These are phyloP conservation scores for Cichlasoma orientale DNA, from an alignment of 2,797 vertebrate species.

Conservation along the genomic window DNA sequence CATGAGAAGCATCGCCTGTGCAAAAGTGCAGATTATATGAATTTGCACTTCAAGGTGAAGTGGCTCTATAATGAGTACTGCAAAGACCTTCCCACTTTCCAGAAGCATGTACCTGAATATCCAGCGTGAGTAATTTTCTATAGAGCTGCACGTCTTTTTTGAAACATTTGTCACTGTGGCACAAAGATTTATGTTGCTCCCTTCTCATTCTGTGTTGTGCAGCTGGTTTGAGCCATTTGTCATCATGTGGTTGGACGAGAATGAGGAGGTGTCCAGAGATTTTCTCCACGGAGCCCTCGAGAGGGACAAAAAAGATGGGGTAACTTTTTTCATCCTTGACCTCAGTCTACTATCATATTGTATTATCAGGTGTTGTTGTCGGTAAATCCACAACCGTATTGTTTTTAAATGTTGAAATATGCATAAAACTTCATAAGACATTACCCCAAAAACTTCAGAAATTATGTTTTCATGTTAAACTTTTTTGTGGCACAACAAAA, in stretches of 20 bases:
- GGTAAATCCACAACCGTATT: background rate
- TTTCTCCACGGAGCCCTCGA: slow-evolving; percentile 95
- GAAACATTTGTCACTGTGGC: background rate
- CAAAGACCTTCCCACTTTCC: slow-evolving; percentile 91
- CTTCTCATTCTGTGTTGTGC: slow-evolving; percentile 3
- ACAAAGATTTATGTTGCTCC: slow-evolving; percentile 12
- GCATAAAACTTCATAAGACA: background rate
- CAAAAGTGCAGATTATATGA: slow-evolving; percentile 99
- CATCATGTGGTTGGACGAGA: slow-evolving; percentile 97
- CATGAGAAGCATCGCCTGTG: slow-evolving; percentile 96
- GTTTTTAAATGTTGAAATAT: background rate
- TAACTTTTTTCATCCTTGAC: slow-evolving; percentile 65
- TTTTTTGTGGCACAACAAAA: too few relatives aligned
- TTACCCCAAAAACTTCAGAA: background rate
- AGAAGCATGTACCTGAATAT: slow-evolving; percentile 93
- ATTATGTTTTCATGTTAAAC: background rate
- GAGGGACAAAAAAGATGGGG: slow-evolving; percentile 97
- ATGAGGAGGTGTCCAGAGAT: slow-evolving; percentile 96
- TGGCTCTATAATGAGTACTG: slow-evolving; percentile 98
- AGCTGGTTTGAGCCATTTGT: slow-evolving; percentile 99
- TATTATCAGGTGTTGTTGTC: background rate
- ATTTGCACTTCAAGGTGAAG: slow-evolving; percentile 99
- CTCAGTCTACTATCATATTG: background rate
- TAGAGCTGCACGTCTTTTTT: background rate
- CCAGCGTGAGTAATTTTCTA: slow-evolving; percentile 72